phyloP scores from a whole-genome alignment of 2,797 vertebrate species.

The Neostethus bicornis region DNA sequence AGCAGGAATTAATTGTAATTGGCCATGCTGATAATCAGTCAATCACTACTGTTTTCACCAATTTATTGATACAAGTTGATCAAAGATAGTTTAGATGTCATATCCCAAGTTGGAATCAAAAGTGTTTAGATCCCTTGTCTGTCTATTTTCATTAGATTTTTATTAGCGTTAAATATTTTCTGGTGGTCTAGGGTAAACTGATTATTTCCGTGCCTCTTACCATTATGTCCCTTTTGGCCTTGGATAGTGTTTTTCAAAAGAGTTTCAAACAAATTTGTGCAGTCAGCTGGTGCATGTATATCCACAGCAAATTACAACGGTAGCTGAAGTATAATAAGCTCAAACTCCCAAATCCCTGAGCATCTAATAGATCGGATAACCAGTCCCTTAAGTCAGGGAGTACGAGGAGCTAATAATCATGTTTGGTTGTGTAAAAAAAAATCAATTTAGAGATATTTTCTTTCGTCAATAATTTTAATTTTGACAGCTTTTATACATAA shows the following conservation, averaged over 20 bases:
- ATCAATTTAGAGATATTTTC: conserved; percentile 5
- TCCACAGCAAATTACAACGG: background rate
- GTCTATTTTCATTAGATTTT: background rate
- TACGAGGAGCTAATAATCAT: conserved; percentile 4
- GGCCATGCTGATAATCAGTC: no score
- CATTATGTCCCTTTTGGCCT: background rate
- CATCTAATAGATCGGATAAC: background rate
- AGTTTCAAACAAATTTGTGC: conserved; percentile 9
- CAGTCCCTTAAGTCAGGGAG: conserved; percentile 2
- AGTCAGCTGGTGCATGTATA: conserved; percentile 4
- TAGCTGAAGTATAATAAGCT: conserved; percentile 2
- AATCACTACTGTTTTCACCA: background rate
- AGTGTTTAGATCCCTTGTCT: background rate
- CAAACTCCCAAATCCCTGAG: conserved; percentile 10
- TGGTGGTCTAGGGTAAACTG: background rate
- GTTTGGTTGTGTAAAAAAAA: background rate
- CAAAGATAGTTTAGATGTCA: background rate
- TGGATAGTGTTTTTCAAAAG: background rate
- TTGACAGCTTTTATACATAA: conserved; percentile 8
- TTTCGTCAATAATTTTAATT: conserved; percentile 4
- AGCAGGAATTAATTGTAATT: no score
- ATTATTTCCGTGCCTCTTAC: background rate
- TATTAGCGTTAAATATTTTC: no score
- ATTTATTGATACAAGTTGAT: background rate
- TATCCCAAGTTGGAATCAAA: background rate